These are phyloP conservation scores for Cranoglanis bouderius DNA, from an alignment of 2,113 vertebrate species.

Conservation along the genomic window DNA sequence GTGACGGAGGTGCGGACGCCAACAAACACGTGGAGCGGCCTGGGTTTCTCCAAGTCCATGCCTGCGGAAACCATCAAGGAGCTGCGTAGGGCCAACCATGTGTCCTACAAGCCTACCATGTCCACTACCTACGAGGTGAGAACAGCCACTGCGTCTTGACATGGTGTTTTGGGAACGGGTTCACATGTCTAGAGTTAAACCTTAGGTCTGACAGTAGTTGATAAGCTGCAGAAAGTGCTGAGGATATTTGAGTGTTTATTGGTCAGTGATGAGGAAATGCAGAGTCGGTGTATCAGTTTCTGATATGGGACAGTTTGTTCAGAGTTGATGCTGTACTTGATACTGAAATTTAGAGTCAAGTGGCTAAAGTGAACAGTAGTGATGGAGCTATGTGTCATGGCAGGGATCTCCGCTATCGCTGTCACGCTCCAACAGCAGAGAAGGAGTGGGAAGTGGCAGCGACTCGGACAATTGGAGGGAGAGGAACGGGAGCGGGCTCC, in stretches of 20 bases:
- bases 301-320: neutral
- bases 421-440: conserved; percentile 88
- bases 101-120: conserved; percentile 85
- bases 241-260: neutral
- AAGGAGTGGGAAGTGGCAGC: conserved; percentile 87
- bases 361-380: neutral
- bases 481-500: conserved; percentile 81
- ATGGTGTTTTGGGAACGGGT: neutral
- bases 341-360: neutral
- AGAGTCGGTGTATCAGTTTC: neutral
- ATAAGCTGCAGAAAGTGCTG: neutral
- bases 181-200: neutral
- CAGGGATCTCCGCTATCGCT: conserved; percentile 89
- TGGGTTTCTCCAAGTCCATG: conserved; percentile 94
- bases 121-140: conserved; percentile 54
- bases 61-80: conserved; percentile 98
- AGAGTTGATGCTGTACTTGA: neutral
- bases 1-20: conserved; percentile 97
- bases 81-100: conserved; percentile 89
- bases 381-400: conserved; percentile 21
- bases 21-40: conserved; percentile 77
- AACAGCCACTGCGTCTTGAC: neutral
- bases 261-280: neutral
- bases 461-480: conserved; percentile 98
- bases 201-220: neutral